Base-by-base conservation (phyloP, 2,888 invertebrate species). In the Coelogynopora nodosa region DNA sequence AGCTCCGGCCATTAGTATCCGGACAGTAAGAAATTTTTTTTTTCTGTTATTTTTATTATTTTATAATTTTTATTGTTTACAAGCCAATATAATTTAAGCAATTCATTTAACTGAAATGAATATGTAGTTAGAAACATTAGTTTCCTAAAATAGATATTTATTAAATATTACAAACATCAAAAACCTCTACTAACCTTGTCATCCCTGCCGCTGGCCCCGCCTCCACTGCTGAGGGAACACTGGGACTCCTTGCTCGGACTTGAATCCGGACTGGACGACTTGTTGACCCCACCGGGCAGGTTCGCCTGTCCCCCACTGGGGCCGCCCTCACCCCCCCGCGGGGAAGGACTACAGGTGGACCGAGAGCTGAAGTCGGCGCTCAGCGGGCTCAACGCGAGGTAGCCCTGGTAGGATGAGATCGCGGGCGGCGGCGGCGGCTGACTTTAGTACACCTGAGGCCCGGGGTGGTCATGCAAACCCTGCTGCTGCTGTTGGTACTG, bases 121-220 rank as follows among this genome's bases (percentile, higher is more conserved):
- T n/a, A n/a, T n/a, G n/a, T n/a, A n/a, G n/a, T n/a, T n/a, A n/a
- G n/a, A n/a, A n/a, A n/a, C n/a, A n/a, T n/a, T n/a, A n/a, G n/a
- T n/a, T n/a, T n/a, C n/a, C n/a, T n/a, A n/a, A n/a, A n/a, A n/a
- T n/a, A n/a, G n/a, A n/a, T n/a, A n/a, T n/a, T n/a, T n/a, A n/a
- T n/a, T n/a, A n/a, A n/a, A n/a, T n/a, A n/a, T n/a, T n/a, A n/a
- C n/a, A n/a, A n/a, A n/a, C n/a, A n/a, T n/a, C n/a, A n/a, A n/a
- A n/a, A n/a, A n/a, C n/a, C n/a, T n/a, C n/a, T n/a, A n/a, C 49
- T 74, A 5, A 74, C 74, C 74, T 74, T 74, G 18, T 74, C 74
- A 74, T 74, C 74, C 23, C 74, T 2, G 5, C 74, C 74, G 23
- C 74, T 74, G 23, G 74, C 74, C 2, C 74, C 74, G 2, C 74